Conservation (phyloP, 2,888 invertebrate species). For the Atrina japonica region DNA sequence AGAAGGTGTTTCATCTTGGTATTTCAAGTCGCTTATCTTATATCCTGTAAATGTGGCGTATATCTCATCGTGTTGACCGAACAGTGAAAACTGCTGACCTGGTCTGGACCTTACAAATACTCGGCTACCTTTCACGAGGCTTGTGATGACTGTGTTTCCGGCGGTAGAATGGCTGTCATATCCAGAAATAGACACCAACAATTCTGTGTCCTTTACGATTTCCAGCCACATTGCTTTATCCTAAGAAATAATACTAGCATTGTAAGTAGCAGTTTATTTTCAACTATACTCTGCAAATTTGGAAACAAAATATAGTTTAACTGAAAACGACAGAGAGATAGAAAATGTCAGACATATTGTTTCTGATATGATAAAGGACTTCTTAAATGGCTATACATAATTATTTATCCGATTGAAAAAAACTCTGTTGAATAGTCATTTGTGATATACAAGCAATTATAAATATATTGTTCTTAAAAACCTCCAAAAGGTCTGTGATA, state of each 20-base stretch:
- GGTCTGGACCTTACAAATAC: slow-evolving; percentile 49
- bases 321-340: too few relatives aligned
- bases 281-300: too few relatives aligned
- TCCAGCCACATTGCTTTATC: slow-evolving; percentile 47
- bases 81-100: slow-evolving; percentile 54
- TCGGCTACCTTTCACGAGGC: slow-evolving; percentile 45
- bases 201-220: slow-evolving; percentile 22
- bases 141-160: slow-evolving; percentile 55
- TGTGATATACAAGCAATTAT: too few relatives aligned
- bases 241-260: neutral
- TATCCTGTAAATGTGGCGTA: slow-evolving; percentile 59
- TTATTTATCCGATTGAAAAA: too few relatives aligned
- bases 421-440: too few relatives aligned
- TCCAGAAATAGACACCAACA: slow-evolving; percentile 39
- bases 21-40: slow-evolving; percentile 36
- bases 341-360: too few relatives aligned
- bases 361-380: too few relatives aligned
- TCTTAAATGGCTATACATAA: too few relatives aligned
- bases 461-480: too few relatives aligned
- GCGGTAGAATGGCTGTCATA: slow-evolving; percentile 56
- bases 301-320: too few relatives aligned
- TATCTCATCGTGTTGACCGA: slow-evolving; percentile 54
- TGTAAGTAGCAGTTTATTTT: too few relatives aligned
- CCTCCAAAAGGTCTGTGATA: too few relatives aligned
- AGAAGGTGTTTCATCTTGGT: neutral